Evolutionary conservation across 2,797 vertebrate species (phyloP), one percentile per base, ranked within the genome.

Genomic region (Coregonus sp.): DNA sequence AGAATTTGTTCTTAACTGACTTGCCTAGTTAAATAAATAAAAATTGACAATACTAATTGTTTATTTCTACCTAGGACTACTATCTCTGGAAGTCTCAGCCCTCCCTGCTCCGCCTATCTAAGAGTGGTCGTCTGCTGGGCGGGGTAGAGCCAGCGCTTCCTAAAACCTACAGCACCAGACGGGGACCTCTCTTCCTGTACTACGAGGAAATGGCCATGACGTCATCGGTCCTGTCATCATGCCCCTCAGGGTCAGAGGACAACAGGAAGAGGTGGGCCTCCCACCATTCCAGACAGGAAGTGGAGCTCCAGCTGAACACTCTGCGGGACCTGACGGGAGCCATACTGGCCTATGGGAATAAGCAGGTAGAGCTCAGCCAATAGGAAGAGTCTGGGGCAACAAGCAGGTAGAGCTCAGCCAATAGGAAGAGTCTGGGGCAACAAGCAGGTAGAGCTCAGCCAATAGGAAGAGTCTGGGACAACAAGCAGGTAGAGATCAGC

Each of bases 101-200:
- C 83, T 77, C 89, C 25, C 25, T 88, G 59, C 77, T 94, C 51
- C 86, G 70, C 63, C 74, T 93, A 75, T 86, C 90, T 61, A 78
- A 54, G 75, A 91, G 89, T 4, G 89, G 89, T 0, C 75, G 9
- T 18, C 75, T 90, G 51, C 72, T 85, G 7, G 47, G 75, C 31
- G 82, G 74, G 25, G 70, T 68, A 4, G 87, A 89, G 14, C 79
- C 89, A 0, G 74, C 70, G 0, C 91, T 95, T 67, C 94, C 94
- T 25, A 96, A 95, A 92, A 96, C 94, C 0, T 96, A 92, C 84
- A 96, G 93, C 81, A 96, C 93, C 6, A 94, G 94, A 33, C 93
- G 82, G 68, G 94, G 92, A 0, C 88, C 86, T 0, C 88, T 96
- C 12, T 80, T 95, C 40, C 92, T 96, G 0, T 95, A 93, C 80